Percentiles rank a stretch among this genome's conserved stretches.
These are phyloP conservation scores for Rhegmatorhina hoffmannsi DNA, from an alignment of 2,113 vertebrate genomes.

Conservation along the genomic window DNA sequence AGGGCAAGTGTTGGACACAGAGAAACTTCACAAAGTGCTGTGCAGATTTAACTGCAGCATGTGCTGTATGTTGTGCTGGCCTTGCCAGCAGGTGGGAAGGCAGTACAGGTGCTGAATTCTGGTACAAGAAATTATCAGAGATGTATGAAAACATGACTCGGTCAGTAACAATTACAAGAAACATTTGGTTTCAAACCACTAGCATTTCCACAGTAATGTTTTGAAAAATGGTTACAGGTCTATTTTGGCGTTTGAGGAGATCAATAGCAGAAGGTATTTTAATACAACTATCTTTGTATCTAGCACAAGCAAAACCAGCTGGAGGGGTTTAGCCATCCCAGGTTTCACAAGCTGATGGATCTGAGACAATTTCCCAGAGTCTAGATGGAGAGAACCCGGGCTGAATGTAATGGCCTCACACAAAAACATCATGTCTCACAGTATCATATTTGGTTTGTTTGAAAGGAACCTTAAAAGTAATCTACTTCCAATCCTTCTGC, in stretches of 20 bases:
- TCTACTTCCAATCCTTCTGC: not conserved
- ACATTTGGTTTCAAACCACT: not conserved
- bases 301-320: not conserved
- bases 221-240: not conserved
- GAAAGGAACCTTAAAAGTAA: not conserved
- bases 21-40: not conserved
- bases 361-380: not conserved
- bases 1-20: not conserved
- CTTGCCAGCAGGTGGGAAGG: not conserved
- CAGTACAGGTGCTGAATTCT: not conserved
- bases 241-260: not conserved
- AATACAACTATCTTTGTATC: not conserved
- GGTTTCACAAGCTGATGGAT: not conserved
- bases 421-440: not conserved
- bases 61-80: not conserved
- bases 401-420: not conserved
- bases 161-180: not conserved
- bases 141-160: not conserved
- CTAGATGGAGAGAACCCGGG: not conserved
- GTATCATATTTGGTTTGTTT: not conserved
- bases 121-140: not conserved
- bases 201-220: not conserved
- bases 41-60: not conserved
- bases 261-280: not conserved
- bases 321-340: not conserved